Base-by-base conservation (phyloP, 2,888 invertebrate genomes). In the Amblyjoppa fuscipennis region DNA sequence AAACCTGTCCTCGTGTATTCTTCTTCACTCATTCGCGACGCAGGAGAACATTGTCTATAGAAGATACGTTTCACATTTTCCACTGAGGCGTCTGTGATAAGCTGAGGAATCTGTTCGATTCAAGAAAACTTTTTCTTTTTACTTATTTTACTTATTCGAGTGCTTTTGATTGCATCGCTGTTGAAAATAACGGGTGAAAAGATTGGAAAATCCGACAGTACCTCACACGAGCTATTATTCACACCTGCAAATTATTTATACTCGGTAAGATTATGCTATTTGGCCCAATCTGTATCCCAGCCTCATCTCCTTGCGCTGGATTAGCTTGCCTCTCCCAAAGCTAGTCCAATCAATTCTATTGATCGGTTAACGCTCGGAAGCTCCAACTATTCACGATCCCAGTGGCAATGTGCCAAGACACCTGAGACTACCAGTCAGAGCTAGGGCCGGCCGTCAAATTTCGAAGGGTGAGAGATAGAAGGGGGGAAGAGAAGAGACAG, bases 1-100 rank as follows among this genome's bases (percentile, higher is more conserved):
- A 90, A 91, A 88, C 89, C 88, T 87, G 89, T 89, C 89, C 89
- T 90, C 88, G 85, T 87, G 88, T 71, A 56, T 74, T 73, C 74
- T 68, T 53, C 68, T 20, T 73, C 51, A 31, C 31, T 38, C 38
- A 38, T 61, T 53, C 64, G 73, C 56, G 73, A 83, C 73, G 16
- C 16, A 9, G 34, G n/a, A 28, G 28, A n/a, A 83, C 80, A 59
- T 75, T 78, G 81, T 85, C 69, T 51, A 64, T 31, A 3, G 70
- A 68, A 70, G 25, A 74, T 73, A 28, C 56, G 59, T 70, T 80
- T 53, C 71, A 66, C 70, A 16, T 66, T 83, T 76, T 41, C 74
- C 83, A 49, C 75, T 76, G 20, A 25, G 31, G 11, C 56, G 38
- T 38, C 20, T 41, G 34, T 45, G 20, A 41, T 73, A 73, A 41